Conservation (phyloP, 2,797 vertebrate species). For the Eurystomus glaucurus region DNA sequence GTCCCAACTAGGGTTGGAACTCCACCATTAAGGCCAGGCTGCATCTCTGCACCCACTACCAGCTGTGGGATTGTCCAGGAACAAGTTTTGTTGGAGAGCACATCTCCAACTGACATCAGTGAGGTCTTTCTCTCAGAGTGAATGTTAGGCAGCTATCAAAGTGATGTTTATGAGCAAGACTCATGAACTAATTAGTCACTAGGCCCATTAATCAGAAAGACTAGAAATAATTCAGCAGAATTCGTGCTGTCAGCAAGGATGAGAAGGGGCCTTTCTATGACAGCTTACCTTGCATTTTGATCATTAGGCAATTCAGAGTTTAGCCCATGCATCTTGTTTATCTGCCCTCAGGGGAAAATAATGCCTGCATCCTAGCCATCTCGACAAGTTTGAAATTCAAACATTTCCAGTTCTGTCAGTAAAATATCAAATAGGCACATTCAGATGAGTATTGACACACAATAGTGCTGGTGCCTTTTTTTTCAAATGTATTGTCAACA, state of each 20-base stretch:
- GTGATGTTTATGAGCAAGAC: conserved; percentile 7
- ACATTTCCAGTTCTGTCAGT: conserved; percentile 75
- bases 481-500: conserved; percentile 25
- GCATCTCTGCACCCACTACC: neutral
- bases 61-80: neutral
- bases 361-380: conserved; percentile 68
- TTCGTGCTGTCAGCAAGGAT: conserved; percentile 68
- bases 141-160: conserved; percentile 53
- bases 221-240: conserved; percentile 68
- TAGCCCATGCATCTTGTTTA: conserved; percentile 78
- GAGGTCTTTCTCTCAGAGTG: conserved; percentile 26
- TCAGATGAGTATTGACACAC: conserved; percentile 69
- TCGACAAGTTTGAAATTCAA: conserved; percentile 78
- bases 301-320: conserved; percentile 74
- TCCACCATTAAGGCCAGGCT: neutral
- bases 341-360: conserved; percentile 78
- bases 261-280: conserved; percentile 63
- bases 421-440: conserved; percentile 74
- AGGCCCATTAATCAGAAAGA: conserved; percentile 53
- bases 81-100: neutral
- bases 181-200: conserved; percentile 69
- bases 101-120: conserved; percentile 2
- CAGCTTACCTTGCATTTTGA: conserved; percentile 77
- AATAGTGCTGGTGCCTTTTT: neutral
- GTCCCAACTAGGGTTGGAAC: neutral